phyloP scores from a whole-genome alignment of 2,797 vertebrate genomes.

The Lacerta bilineata region DNA sequence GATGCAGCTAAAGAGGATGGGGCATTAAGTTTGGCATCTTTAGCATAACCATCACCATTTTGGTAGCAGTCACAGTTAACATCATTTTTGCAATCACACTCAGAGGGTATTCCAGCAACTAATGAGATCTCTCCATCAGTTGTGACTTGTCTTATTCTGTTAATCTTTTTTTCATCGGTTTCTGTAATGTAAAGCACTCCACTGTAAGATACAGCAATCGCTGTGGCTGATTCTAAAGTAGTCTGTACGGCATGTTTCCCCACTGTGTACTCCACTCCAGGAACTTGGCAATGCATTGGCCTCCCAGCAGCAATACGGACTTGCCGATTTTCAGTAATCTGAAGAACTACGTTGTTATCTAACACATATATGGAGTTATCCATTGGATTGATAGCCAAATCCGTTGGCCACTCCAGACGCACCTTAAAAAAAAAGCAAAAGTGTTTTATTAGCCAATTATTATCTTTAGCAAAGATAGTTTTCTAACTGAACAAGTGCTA shows the following conservation, averaged over 20 bases:
- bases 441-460: conserved; percentile 40
- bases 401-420: conserved; percentile 97
- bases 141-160: conserved; percentile 93
- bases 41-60: conserved; percentile 95
- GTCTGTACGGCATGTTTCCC: conserved; percentile 91
- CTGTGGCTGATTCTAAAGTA: conserved; percentile 91
- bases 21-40: conserved; percentile 94
- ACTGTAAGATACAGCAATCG: conserved; percentile 93
- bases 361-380: conserved; percentile 97
- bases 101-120: conserved; percentile 91
- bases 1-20: conserved; percentile 95
- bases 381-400: conserved; percentile 95
- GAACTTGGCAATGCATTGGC: conserved; percentile 94
- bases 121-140: conserved; percentile 95
- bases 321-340: conserved; percentile 95
- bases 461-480: conserved; percentile 27
- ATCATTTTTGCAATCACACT: conserved; percentile 98
- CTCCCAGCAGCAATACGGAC: conserved; percentile 94
- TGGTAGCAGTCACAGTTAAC: conserved; percentile 99
- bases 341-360: conserved; percentile 96
- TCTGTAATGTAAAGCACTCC: conserved; percentile 94
- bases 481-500: conserved; percentile 43
- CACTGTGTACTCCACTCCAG: conserved; percentile 85
- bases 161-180: conserved; percentile 96
- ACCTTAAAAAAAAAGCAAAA: conserved; percentile 82